Percentiles rank a stretch among this genome's conserved stretches.
Conservation (phyloP, 2,797 vertebrate species). For the Pagetopsis macropterus region DNA sequence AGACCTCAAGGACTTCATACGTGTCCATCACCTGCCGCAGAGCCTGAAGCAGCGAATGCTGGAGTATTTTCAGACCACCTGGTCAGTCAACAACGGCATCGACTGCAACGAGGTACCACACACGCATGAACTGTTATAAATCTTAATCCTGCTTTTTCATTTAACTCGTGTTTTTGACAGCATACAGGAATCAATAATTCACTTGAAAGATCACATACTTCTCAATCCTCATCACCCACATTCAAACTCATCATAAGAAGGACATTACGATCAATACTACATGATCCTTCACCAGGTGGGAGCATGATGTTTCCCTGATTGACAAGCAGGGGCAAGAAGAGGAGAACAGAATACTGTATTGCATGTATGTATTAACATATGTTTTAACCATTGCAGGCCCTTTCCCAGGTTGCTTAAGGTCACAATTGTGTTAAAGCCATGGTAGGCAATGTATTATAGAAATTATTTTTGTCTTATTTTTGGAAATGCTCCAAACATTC, state of each 20-base stretch:
- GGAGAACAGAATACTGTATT: not conserved
- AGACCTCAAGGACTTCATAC: constrained; percentile 97
- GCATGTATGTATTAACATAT: not conserved
- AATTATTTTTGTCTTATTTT: too few species aligned
- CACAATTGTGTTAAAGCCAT: not conserved
- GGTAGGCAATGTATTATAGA: too few species aligned
- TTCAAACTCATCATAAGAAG: constrained; percentile 22
- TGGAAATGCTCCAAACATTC: too few species aligned
- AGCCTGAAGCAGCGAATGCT: constrained; percentile 97
- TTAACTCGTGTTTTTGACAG: constrained; percentile 10
- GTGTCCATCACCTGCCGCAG: constrained; percentile 95
- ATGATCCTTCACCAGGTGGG: not conserved
- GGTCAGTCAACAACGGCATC: constrained; percentile 98
- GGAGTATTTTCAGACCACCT: constrained; percentile 97
- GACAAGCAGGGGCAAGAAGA: not conserved
- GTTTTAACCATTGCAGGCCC: not conserved
- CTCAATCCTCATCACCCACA: constrained; percentile 17
- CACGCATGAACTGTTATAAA: not conserved
- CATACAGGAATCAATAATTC: constrained; percentile 43
- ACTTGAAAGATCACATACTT: constrained; percentile 32
- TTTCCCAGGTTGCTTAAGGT: not conserved
- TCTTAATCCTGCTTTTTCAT: not conserved
- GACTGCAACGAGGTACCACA: constrained; percentile 93
- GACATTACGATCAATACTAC: constrained; percentile 23
- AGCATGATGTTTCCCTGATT: constrained; percentile 13